Base-by-base conservation (phyloP, 2,888 invertebrate species). In the Drymonia ruficornis region DNA sequence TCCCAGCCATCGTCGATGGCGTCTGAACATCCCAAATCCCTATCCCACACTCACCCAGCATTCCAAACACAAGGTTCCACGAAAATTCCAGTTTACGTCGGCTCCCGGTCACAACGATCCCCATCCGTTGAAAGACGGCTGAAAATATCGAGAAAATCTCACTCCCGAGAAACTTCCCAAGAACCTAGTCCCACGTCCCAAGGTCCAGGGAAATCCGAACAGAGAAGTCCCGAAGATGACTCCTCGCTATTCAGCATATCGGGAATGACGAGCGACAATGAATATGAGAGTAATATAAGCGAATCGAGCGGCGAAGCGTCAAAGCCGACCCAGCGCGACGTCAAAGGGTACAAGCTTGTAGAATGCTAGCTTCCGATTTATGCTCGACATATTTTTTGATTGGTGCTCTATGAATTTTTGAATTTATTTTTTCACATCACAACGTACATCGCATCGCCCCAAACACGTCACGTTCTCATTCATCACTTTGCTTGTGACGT, bases 81-180 rank as follows among this genome's bases (percentile, higher is more conserved):
- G 78, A 95, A 95, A 93, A 96, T 96, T 82, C 96, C 96, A 65
- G 94, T 96, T 61, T 96, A 95, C 87, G 93, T 95, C 75, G 96
- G 95, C 72, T 80, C 89, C 72, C 94, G 94, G 68, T 93, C 93
- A 65, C 94, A 94, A 77, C 91, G 94, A 78, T 91, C 94, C 62
- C 93, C 93, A 55, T 94, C 94, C 50, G 81, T 81, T 53, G 91
- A 91, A 63, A 79, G 86, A 69, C 81, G 79, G 50, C 63, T 78
- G 60, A 87, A 86, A 76, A 71, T 74, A 56, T 81, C 80, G 52
- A 78, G 78, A 61, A 86, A 83, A 69, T 83, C 86, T 42, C 84
- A 80, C 52, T 90, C 91, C 50, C 77, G 90, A 73, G 91, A 91
- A 67, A 80, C 78, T 15, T 91, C 91, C 61, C 87, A 84, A 78